phyloP scores from a whole-genome alignment of 2,888 invertebrate genomes.

The Octodonta nipae region DNA sequence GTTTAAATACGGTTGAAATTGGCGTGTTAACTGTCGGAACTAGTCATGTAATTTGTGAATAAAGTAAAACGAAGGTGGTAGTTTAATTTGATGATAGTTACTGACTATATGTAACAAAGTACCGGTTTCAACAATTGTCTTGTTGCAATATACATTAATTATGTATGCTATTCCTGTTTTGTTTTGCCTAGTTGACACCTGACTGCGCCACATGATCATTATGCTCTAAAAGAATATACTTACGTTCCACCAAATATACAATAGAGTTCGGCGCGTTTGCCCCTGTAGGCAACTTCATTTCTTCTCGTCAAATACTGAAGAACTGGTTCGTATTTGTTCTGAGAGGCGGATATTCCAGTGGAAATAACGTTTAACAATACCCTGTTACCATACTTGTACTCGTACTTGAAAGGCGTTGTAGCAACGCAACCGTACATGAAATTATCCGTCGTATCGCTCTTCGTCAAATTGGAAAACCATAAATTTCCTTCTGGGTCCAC shows the following conservation, averaged over 20 bases:
- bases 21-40: no score
- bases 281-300: conserved; percentile 73
- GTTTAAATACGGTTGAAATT: no score
- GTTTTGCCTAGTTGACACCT: no score
- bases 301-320: conserved; percentile 77
- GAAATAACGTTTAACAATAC: conserved; percentile 66
- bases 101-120: no score
- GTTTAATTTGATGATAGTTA: no score
- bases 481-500: conserved; percentile 91
- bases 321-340: conserved; percentile 56
- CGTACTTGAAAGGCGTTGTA: conserved; percentile 77
- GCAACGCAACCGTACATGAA: conserved; percentile 90
- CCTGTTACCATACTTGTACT: conserved; percentile 80
- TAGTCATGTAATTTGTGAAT: no score
- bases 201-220: no score
- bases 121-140: no score
- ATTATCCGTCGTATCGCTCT: conserved; percentile 67
- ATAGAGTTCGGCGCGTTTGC: conserved; percentile 71
- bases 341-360: conserved; percentile 60
- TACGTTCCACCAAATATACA: conserved; percentile 96
- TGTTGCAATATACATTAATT: no score
- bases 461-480: conserved; percentile 92
- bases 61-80: no score
- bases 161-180: no score
- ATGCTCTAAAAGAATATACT: no score